Percentiles rank a stretch among this genome's conserved stretches.
phyloP scores from a whole-genome alignment of 2,113 vertebrate genomes.

The Grammomys dolichurus region DNA sequence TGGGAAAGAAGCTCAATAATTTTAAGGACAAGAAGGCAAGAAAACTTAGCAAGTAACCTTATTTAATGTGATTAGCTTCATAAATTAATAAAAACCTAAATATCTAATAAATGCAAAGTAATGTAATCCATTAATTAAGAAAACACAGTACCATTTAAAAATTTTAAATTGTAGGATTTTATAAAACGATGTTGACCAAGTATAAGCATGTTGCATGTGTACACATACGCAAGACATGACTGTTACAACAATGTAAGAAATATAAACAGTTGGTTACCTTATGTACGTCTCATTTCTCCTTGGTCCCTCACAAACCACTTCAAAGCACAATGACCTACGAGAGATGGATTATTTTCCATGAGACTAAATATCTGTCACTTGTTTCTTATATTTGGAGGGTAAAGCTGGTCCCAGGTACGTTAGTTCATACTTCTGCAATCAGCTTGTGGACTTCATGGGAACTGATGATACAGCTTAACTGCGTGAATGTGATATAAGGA shows the following conservation, averaged over 20 bases:
- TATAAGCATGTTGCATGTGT: neutral
- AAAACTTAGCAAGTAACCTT: neutral
- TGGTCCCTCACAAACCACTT: neutral
- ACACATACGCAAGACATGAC: neutral
- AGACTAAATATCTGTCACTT: neutral
- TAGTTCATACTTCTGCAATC: neutral
- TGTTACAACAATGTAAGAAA: neutral
- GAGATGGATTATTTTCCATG: neutral
- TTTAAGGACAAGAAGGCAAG: neutral
- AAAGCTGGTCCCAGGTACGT: neutral
- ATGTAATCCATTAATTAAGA: constrained; percentile 7
- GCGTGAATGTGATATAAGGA: neutral
- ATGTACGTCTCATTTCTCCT: neutral
- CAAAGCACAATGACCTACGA: neutral
- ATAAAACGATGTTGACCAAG: constrained; percentile 26
- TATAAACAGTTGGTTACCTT: constrained; percentile 23
- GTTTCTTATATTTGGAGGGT: neutral
- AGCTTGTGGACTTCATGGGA: neutral
- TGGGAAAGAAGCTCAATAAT: constrained; percentile 35
- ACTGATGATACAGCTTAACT: neutral
- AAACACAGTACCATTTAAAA: neutral
- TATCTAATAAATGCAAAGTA: neutral
- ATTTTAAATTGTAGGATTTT: constrained; percentile 4
- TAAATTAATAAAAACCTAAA: neutral
- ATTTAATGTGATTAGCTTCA: neutral